Conservation (phyloP, 2,797 vertebrate species). For the Cuniculus paca region DNA sequence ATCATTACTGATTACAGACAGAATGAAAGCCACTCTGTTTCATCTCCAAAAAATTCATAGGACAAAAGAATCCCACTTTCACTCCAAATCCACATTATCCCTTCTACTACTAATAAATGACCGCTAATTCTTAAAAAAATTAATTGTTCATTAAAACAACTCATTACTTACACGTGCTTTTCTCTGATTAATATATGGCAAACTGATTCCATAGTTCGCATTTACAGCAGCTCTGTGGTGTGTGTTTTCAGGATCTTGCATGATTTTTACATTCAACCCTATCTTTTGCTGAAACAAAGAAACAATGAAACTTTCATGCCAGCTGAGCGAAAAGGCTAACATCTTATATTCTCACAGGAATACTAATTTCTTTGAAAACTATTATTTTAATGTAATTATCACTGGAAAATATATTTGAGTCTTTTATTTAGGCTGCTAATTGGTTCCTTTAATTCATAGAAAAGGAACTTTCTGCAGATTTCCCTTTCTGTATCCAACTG, state of each 20-base stretch:
- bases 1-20: constrained; percentile 63
- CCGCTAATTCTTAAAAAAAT: constrained; percentile 32
- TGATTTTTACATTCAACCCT: constrained; percentile 88
- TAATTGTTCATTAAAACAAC: constrained; percentile 41
- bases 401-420: constrained; percentile 6
- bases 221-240: constrained; percentile 87
- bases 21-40: constrained; percentile 54
- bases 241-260: constrained; percentile 87
- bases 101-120: neutral
- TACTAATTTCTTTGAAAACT: constrained; percentile 70
- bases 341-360: constrained; percentile 67
- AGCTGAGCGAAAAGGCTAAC: constrained; percentile 64
- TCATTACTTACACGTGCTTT: constrained; percentile 89
- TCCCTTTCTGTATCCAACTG: neutral
- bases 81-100: constrained; percentile 33
- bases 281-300: constrained; percentile 90
- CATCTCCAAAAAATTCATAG: constrained; percentile 39
- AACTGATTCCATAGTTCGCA: constrained; percentile 87
- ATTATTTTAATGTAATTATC: constrained; percentile 69
- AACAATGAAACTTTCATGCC: constrained; percentile 75
- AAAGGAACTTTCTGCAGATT: constrained; percentile 51
- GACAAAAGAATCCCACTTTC: constrained; percentile 69
- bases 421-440: constrained; percentile 54
- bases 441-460: constrained; percentile 44
- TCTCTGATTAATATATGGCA: constrained; percentile 89